Evolutionary conservation across 37 sponge, comb jelly and placozoan species (phyloP), one percentile per base, ranked within the genome.

Genomic region (Chondrosia reniformis): DNA sequence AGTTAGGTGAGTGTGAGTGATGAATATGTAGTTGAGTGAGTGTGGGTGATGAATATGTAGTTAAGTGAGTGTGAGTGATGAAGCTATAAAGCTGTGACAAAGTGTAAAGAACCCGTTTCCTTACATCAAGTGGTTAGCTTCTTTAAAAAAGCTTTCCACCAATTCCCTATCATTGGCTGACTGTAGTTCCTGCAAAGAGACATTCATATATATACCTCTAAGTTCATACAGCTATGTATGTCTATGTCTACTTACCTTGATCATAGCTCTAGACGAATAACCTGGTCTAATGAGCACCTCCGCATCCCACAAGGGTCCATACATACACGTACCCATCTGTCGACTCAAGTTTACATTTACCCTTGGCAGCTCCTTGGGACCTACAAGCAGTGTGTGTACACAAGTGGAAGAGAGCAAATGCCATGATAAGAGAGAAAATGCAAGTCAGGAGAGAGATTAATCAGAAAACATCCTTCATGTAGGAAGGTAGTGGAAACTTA

Each of bases 301-400:
- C 33, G 94, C 94, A 83, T 93, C 94, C 63, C 83, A 93, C 21
- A 93, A 71, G 8, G 87, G 74, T 21, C 94, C 94, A 73, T 75
- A 93, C 81, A 80, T 85, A 19, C 94, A 89, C 17, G 80, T 84
- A 1, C 94, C 94, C 45, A 93, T 81, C 74, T 86, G 80, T 15
- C 49, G 41, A 3, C 57, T 55, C 32, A 93, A 13, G 0, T 32
- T 83, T 45, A 92, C 81, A 33, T 84, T 76, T 8, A 19, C 63
- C 7, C 84, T 45, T 3, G 62, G 56, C 0, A 89, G 55, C 77
- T 89, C 89, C 46, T 69, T 69, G 24, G 36, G 72, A 9, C n/a
- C 72, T 69, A 40, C 43, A 40, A 39, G 21, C 63, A 62, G 27
- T 8, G 27, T n/a, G 27, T 25, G n/a, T 30, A 66, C 38, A 66